Percentiles rank a stretch among this genome's conserved stretches.
These are phyloP conservation scores for Equus quagga DNA, from an alignment of 2,113 vertebrate species.

Conservation along the genomic window DNA sequence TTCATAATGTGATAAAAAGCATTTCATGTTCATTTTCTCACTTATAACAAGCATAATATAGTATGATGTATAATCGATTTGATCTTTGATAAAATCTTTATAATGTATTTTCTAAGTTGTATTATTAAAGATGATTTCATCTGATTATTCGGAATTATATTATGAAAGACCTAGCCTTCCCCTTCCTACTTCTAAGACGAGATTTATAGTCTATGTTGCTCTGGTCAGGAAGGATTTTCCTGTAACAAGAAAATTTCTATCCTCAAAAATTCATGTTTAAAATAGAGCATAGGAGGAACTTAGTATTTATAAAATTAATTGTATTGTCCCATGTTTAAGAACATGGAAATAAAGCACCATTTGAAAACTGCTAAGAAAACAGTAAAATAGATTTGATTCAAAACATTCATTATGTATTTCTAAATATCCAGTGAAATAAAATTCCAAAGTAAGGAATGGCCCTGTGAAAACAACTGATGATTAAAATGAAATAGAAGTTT, in stretches of 20 bases:
- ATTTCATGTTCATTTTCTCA: not conserved
- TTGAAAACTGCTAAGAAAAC: not conserved
- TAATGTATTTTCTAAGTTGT: not conserved
- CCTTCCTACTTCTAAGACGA: not conserved
- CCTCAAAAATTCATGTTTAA: not conserved
- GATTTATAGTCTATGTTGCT: not conserved
- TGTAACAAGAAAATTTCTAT: not conserved
- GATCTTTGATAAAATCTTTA: not conserved
- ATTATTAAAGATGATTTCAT: not conserved
- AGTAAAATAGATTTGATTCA: not conserved
- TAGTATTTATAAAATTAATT: not conserved
- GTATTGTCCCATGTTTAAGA: not conserved
- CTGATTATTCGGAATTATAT: not conserved
- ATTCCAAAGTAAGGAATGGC: not conserved
- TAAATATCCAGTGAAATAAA: conserved; percentile 40
- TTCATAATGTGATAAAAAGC: not conserved
- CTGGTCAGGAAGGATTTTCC: not conserved
- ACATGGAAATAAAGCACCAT: not conserved
- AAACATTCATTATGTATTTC: not conserved
- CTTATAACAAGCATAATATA: not conserved
- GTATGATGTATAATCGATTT: not conserved
- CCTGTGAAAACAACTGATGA: not conserved
- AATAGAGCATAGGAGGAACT: not conserved
- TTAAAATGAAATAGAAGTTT: not conserved
- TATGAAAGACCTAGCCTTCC: not conserved